Evolutionary conservation across 2,797 vertebrate species (phyloP), one percentile per base, ranked within the genome.

Genomic region (Arctocebus calabarensis): DNA sequence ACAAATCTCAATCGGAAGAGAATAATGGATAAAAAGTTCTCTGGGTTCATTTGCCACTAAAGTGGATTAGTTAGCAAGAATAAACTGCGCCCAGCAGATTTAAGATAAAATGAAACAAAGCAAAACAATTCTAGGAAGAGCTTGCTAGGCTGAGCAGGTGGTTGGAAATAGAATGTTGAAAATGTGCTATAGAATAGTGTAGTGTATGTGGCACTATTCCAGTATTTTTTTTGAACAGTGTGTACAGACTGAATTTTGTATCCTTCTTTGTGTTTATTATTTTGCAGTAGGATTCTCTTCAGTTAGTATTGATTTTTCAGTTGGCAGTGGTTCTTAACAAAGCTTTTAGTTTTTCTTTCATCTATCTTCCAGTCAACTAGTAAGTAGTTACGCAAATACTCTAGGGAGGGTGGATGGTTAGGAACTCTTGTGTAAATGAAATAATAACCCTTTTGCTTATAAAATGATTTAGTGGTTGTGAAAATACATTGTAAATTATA

Each of bases 61-160:
- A 32, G 25, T 19, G 79, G 37, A 25, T 92, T 55, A 92, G n/a
- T 94, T 84, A 94, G 40, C 40, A 77, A 93, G 81, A 91, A n/a
- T 74, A 84, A 79, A 66, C 34, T 77, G 5, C 4, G 20, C 57
- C 61, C 81, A 96, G 52, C 66, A 89, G 75, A 84, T 62, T 20
- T 68, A 74, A 61, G 37, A 82, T 37, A 83, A 59, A 74, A n/a
- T 78, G 75, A 82, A 75, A 75, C 27, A 88, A 81, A 91, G 62
- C 40, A 43, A 78, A 71, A 59, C 68, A 70, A 16, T 70, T 2
- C 59, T 45, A 77, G 84, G 71, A 52, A 59, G 29, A 22, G 27
- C 32, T 57, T 75, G 20, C 73, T 83, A 86, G 45, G 27, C 48
- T 37, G 6, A 17, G 29, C 61, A 23, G 43, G 23, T 32, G 75